These are phyloP conservation scores for Laterallus jamaicensis DNA, from an alignment of 2,113 vertebrate genomes.

Conservation along the genomic window DNA sequence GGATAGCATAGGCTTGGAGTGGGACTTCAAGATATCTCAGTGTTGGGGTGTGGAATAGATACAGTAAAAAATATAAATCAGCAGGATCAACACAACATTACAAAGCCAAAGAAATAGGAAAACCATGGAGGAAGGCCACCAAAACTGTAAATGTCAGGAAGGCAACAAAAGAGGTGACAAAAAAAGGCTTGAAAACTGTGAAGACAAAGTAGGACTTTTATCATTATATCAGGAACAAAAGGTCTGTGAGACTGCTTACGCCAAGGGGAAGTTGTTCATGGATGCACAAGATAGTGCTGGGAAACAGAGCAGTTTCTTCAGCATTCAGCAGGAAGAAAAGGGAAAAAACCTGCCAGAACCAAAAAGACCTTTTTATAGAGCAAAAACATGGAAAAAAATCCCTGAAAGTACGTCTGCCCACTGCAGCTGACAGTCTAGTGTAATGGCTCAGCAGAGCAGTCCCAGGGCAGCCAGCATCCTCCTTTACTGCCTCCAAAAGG, in stretches of 20 bases:
- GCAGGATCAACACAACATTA: background rate
- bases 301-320: constrained; percentile 14
- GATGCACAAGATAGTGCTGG: background rate
- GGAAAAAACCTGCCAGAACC: background rate
- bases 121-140: background rate
- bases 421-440: background rate
- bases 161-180: background rate
- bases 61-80: background rate
- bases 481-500: background rate
- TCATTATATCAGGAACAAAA: constrained; percentile 38
- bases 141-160: background rate
- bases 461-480: background rate
- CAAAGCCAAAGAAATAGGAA: background rate
- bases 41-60: background rate
- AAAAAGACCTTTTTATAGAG: background rate
- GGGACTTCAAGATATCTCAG: background rate
- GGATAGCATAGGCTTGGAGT: background rate
- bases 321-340: background rate
- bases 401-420: background rate
- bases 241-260: constrained; percentile 13
- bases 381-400: background rate
- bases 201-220: constrained; percentile 1
- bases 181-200: background rate
- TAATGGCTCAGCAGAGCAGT: background rate
- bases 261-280: constrained; percentile 28